phyloP scores from a whole-genome alignment of 2,797 vertebrate genomes.

The Chelonia mydas region DNA sequence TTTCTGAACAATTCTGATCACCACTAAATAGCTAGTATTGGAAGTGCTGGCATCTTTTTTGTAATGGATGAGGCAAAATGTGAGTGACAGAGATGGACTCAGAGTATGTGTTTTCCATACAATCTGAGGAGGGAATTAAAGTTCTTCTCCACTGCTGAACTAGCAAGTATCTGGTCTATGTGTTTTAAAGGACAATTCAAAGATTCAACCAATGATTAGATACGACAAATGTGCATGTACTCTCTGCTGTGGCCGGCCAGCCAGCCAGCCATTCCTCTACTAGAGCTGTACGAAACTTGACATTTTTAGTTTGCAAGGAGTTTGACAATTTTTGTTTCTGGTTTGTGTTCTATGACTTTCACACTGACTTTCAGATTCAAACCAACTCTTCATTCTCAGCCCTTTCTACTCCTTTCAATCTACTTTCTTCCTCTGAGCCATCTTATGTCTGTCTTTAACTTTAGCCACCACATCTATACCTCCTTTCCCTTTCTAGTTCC shows the following conservation, averaged over 20 bases:
- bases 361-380: background rate
- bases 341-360: background rate
- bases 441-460: background rate
- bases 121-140: slow-evolving; percentile 24
- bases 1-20: no score
- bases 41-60: background rate
- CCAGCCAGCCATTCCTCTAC: background rate
- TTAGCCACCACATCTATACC: background rate
- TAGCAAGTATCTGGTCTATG: background rate
- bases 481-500: background rate
- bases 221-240: background rate
- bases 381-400: background rate
- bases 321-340: background rate
- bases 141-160: slow-evolving; percentile 9
- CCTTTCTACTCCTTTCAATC: background rate
- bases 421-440: background rate
- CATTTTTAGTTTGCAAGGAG: background rate
- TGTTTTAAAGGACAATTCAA: background rate
- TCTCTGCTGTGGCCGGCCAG: background rate
- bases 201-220: background rate
- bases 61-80: background rate
- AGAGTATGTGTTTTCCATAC: background rate
- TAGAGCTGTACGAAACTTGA: background rate
- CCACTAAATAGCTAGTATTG: background rate
- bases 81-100: background rate